phyloP scores from a whole-genome alignment of 2,797 vertebrate species.

The Phalanger gymnotis region DNA sequence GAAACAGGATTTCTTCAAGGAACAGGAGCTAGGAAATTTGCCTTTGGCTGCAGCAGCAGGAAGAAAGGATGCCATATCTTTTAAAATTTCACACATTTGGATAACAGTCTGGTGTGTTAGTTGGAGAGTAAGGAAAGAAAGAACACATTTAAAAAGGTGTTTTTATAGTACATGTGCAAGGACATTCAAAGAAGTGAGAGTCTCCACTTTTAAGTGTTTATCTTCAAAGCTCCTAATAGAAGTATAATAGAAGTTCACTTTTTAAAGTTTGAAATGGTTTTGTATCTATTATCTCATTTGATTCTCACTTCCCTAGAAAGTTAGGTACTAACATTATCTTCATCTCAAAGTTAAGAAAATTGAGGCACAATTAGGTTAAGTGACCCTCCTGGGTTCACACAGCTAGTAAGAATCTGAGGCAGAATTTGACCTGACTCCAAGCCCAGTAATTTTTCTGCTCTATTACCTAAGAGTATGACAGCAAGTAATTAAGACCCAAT shows the following conservation, averaged over 20 bases:
- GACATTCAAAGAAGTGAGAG: conserved; percentile 20
- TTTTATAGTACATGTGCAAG: conserved; percentile 7
- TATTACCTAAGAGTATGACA: background rate
- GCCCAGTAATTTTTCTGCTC: background rate
- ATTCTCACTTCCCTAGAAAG: background rate
- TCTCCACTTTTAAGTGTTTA: background rate
- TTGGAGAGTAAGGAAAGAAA: background rate
- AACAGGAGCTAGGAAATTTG: background rate
- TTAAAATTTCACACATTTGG: background rate
- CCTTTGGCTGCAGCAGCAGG: background rate
- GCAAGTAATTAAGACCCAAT: background rate
- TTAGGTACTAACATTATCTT: background rate
- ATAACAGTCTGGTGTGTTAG: background rate
- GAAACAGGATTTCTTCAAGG: background rate
- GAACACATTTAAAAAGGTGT: background rate
- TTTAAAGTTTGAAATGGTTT: background rate
- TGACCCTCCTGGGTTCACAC: background rate
- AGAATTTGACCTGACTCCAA: background rate
- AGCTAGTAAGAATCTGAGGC: background rate
- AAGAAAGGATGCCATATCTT: background rate
- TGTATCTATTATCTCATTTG: background rate
- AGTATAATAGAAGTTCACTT: background rate
- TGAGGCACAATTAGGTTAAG: conserved; percentile 13
- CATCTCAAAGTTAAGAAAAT: background rate
- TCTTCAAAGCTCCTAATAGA: background rate